phyloP scores from a whole-genome alignment of 2,888 invertebrate species.

The Ypsolopha sequella region DNA sequence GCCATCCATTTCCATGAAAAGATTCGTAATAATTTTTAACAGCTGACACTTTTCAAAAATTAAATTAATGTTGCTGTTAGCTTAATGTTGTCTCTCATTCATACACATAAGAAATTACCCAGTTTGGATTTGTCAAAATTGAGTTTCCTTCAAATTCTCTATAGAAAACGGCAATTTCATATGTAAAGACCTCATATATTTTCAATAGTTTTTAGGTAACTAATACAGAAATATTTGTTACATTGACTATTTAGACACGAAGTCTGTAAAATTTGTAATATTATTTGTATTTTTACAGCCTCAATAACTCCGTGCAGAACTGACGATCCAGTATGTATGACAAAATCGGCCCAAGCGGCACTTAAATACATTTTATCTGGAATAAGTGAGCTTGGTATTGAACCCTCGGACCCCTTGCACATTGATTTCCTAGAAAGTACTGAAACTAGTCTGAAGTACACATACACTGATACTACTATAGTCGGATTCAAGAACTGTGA shows the following conservation, averaged over 20 bases:
- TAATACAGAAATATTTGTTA: background rate
- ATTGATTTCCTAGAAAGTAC: constrained; percentile 19
- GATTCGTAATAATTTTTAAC: too few relatives aligned
- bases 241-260: background rate
- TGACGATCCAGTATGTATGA: constrained; percentile 20
- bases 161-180: too few relatives aligned
- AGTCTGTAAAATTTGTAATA: background rate
- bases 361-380: constrained; percentile 15
- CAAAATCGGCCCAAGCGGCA: constrained; percentile 12
- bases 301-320: constrained; percentile 18
- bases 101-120: too few relatives aligned
- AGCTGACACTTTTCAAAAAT: too few relatives aligned
- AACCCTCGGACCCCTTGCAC: constrained; percentile 23
- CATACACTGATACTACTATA: constrained; percentile 16
- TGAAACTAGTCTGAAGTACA: constrained; percentile 19
- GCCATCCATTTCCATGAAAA: too few relatives aligned
- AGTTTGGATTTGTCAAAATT: too few relatives aligned
- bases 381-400: constrained; percentile 18
- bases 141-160: too few relatives aligned
- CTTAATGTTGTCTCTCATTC: too few relatives aligned
- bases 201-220: background rate
- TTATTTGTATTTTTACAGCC: background rate
- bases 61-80: too few relatives aligned
- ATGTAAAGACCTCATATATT: too few relatives aligned
- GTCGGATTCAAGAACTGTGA: constrained; percentile 24